Base-by-base conservation (phyloP, 2,113 vertebrate genomes). In the Anhinga anhinga region DNA sequence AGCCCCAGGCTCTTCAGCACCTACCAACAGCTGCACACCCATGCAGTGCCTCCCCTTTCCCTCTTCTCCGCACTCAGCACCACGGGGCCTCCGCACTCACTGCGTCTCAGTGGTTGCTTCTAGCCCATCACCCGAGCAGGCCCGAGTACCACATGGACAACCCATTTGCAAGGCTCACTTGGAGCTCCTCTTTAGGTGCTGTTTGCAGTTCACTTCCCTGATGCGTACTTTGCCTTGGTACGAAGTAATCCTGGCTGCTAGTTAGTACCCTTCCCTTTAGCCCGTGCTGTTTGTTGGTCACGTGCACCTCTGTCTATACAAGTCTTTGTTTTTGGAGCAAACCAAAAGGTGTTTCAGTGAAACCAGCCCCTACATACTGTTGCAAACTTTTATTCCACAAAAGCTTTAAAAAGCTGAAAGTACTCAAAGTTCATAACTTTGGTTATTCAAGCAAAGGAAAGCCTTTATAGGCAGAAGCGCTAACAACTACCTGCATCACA, bases 31-130 rank as follows among this genome's bases (percentile, higher is more conserved):
- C 1, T 18, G 11, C 40, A 13, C 29, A 9, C 18, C 44, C 16
- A 0, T 15, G 20, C 23, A 1, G 10, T 11, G 77, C 40, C 38
- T 56, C 50, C 29, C 20, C 18, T 18, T 20, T 50, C n/a, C 26
- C 29, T 30, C 19, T 34, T 29, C n/a, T 23, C 2, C 0, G 44
- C 23, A 1, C 61, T 23, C 55, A 11, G 29, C 13, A 13, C 22
- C 9, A 10, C 38, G 38, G 49, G 7, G 15, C 32, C 8, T 47
- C 22, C 10, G 0, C 27, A 5, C n/a, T 34, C 29, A 3, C 0
- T 17, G 6, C 1, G 2, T 15, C 47, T 15, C 72, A 2, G 52
- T 1, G 20, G 10, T 2, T 52, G 34, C 65, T 67, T 49, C 47
- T 52, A 72, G 86, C 50, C 38, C 62, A 1, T 10, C 30, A 1